Base-by-base conservation (phyloP, 2,888 invertebrate species). In the Cheilosia urbana region DNA sequence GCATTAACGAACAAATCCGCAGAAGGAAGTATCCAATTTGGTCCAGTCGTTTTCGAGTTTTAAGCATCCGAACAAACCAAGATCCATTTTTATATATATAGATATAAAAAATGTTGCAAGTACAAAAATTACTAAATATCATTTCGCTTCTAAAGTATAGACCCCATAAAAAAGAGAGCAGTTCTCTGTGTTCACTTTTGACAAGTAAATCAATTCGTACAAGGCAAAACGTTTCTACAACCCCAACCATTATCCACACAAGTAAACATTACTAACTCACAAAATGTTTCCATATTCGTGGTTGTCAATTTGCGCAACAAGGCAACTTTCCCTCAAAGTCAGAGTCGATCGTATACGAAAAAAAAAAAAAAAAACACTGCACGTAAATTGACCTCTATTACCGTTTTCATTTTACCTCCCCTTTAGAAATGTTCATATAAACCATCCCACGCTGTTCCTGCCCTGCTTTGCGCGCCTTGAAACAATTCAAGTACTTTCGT, bases 311-410 rank as follows among this genome's bases (percentile, higher is more conserved):
- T 11, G 53, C 58, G 55, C 53, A 45, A 47, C 6, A 24, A 49
- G 58, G 51, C 30, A 68, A 77, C 77, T 77, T 77, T 77, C 77
- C 45, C 77, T 77, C 77, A 45, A 76, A 68, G 51, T 68, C 51
- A 13, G 60, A 76, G 65, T 53, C 42, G 63, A 21, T 62, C 53
- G 55, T 69, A 45, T n/a, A 47, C 47, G 55, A 60, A 60, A 47
- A 45, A 15, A 27, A 55, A 6, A 27, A 30, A 55, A 53, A 55
- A 13, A 21, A 51, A 51, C 53, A 68, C 66, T 68, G 77, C 77
- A 63, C 62, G 69, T 55, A 62, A 62, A 77, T 77, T 77, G 69
- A 77, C 77, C 77, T 77, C 77, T 62, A 69, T 77, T 77, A 58
- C 69, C 62, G 55, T 62, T 53, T 68, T 66, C 19, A 40, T 17